Evolutionary conservation across 2,113 vertebrate species (phyloP), one percentile per base, ranked within the genome.

Genomic region (Redunca redunca): DNA sequence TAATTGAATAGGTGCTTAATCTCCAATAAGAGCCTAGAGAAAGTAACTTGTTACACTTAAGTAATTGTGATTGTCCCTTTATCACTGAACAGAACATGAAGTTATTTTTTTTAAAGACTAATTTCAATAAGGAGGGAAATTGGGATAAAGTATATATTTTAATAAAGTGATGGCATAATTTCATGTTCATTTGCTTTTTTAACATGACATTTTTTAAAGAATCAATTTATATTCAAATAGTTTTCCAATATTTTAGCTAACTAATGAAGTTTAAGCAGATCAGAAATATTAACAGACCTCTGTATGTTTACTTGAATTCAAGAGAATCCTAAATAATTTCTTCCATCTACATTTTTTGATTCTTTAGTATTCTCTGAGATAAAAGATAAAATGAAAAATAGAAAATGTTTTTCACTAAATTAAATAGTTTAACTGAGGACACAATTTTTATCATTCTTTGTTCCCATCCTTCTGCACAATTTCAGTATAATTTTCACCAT

Each of bases 311-410:
- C 85, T 96, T 80, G 82, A 96, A 87, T 97, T 94, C 17, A 57
- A 90, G 62, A 85, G 82, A 48, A 80, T 96, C 58, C 80, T 95
- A 95, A 98, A 91, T 96, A 96, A 84, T 97, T 91, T 92, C 82
- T 97, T 95, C 50, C 85, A 85, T 97, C 90, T 96, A 85, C 57
- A 96, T 97, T 89, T 97, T 97, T 98, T 97, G 90, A 98, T 98
- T 94, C 89, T 84, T 58, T 92, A 97, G 55, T 90, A 97, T 95
- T 78, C 78, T 36, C 17, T 81, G 85, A 97, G 83, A 91, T 21
- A 96, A 94, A 93, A 77, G 43, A 92, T 71, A 46, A 58, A 85
- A 96, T 71, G 64, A 96, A 97, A 98, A 95, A 88, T 53, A 95
- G 89, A 50, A 55, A 30, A 55, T 53, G 53, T 87, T 97, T 96